These are phyloP conservation scores for Xiphorhynchus erythropygius DNA, from an alignment of 2,797 vertebrate genomes.

Conservation along the genomic window DNA sequence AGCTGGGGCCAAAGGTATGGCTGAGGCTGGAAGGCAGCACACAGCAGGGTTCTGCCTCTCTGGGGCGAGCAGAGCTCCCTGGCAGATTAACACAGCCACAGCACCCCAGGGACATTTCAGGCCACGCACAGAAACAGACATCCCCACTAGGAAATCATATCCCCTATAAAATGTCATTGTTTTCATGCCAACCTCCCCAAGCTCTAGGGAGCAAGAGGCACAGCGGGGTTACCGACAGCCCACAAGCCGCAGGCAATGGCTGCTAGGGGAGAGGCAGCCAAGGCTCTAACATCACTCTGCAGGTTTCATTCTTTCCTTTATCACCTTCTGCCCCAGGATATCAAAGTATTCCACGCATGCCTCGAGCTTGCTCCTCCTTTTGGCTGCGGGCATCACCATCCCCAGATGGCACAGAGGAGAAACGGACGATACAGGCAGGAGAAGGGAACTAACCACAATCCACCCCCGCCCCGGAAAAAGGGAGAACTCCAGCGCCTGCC, in stretches of 20 bases:
- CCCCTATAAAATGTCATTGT: neutral
- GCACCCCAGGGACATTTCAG: neutral
- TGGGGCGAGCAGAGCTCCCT: neutral
- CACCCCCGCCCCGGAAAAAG: fast-evolving
- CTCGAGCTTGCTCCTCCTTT: neutral
- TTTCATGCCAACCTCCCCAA: neutral
- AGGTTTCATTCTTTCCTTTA: slow-evolving; percentile 15
- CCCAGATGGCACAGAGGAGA: neutral
- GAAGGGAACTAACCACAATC: neutral
- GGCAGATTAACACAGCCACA: neutral
- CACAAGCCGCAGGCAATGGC: neutral
- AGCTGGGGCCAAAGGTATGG: slow-evolving; percentile 21
- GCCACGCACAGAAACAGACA: neutral
- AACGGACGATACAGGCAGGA: neutral
- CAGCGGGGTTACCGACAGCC: neutral
- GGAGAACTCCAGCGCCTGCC: neutral
- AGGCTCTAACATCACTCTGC: neutral
- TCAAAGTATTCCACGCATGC: neutral
- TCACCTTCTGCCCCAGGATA: slow-evolving; percentile 24
- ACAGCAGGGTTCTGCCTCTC: neutral
- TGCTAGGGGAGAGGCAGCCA: neutral
- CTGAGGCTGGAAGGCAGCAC: neutral
- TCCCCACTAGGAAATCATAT: neutral
- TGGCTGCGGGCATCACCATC: neutral
- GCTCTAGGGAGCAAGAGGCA: neutral